These are phyloP conservation scores for Xenopus petersii DNA, from an alignment of 2,797 vertebrate genomes.

Conservation along the genomic window DNA sequence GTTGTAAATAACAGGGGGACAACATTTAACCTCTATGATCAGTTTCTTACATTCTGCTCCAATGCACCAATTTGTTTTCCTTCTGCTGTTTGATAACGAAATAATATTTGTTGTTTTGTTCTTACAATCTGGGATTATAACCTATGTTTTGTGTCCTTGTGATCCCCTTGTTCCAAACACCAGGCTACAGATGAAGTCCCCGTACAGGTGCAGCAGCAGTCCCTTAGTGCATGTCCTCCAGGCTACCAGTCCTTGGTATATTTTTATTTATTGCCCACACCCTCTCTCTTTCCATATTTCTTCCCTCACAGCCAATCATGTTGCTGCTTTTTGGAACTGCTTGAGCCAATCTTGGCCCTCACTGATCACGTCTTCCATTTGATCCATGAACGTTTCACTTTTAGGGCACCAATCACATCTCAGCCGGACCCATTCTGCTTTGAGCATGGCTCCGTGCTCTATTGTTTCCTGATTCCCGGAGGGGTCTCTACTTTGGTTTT, in stretches of 20 bases:
- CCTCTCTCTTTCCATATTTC: neutral
- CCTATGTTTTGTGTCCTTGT: constrained; percentile 46
- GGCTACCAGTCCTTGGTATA: constrained; percentile 93
- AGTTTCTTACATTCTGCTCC: too few species aligned
- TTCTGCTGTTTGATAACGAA: too few species aligned
- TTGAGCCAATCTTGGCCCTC: constrained; percentile 58
- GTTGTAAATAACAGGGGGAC: too few species aligned
- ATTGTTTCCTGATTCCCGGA: too few species aligned
- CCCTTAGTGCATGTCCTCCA: constrained; percentile 67
- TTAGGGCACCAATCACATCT: neutral
- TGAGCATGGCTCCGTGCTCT: too few species aligned
- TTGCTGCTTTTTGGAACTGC: constrained; percentile 66
- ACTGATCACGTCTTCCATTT: constrained; percentile 50
- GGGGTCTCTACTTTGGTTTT: too few species aligned
- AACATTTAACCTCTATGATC: too few species aligned
- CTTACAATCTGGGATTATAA: neutral
- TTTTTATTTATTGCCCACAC: constrained; percentile 20
- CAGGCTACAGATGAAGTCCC: constrained; percentile 88
- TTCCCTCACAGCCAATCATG: constrained; percentile 45
- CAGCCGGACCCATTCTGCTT: too few species aligned
- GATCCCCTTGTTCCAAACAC: constrained; percentile 68
- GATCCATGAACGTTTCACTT: neutral
- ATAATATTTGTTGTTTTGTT: too few species aligned
- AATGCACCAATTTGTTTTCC: too few species aligned
- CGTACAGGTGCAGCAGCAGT: constrained; percentile 70